Base-by-base conservation (phyloP, 2,888 invertebrate species). In the Zonitis immaculata region DNA sequence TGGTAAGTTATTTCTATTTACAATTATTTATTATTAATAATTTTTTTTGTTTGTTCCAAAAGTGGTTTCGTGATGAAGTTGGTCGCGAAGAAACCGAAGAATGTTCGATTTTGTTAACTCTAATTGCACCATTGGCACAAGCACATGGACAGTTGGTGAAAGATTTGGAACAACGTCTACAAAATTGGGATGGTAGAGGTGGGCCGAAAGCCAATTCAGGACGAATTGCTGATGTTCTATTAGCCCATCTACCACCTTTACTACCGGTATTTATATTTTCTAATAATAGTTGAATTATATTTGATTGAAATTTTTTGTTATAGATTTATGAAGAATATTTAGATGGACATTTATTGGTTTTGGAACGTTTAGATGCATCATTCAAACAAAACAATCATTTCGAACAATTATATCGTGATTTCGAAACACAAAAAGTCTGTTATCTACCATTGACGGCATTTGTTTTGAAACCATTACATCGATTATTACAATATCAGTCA, bases 381-480 rank as follows among this genome's bases (percentile, higher is more conserved):
- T 85, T 84, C 75, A 87, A 81, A 72, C 85, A 82, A 44, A 86
- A 87, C 57, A 79, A 76, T 63, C 83, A 80, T 60, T 89, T 87
- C 74, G 87, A 84, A 70, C 82, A 82, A 73, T 78, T 83, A 60
- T 90, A 84, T 75, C 80, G 85, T 49, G 87, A 86, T 61, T 91
- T 93, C 74, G 92, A 93, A 73, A 81, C 85, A 50, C 87, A 89
- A 72, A 91, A 89, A 76, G 83, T 89, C 46, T 93, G 92, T 74
- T 93, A 93, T 70, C 79, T 96, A 62, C 95, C 91, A 2, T 80
- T 95, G 49, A 86, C 88, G 44, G 87, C 88, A 56, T 85, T 94
- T 68, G 81, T 94, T 26, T 77, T 91, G 53, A 89, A 90, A 71
- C 91, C 92, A 9, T 80, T 92, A n/a, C 87, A 88, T 76, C 81